Base-by-base conservation (phyloP, 2,113 vertebrate species). In the Campylomormyrus tamandua region DNA sequence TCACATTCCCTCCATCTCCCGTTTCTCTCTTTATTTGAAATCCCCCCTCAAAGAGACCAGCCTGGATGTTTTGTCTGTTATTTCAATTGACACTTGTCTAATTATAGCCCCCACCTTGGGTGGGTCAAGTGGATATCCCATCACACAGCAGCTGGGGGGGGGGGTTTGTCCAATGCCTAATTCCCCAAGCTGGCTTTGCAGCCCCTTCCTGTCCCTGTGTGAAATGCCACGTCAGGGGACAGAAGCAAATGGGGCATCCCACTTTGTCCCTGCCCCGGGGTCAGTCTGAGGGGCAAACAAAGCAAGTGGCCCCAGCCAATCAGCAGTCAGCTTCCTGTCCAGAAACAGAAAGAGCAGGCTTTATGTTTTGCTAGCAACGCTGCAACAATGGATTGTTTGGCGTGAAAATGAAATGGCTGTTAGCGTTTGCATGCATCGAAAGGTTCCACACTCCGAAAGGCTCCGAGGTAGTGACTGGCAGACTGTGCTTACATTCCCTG, bases 71-170 rank as follows among this genome's bases (percentile, higher is more conserved):
- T 93, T 90, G 87, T 48, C 46, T 87, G 80, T 90, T 80, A 70
- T 92, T 90, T 87, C 70, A 84, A 87, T 88, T 89, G 66, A 58
- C 91, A 83, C 83, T 89, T 87, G 31, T 70, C 89, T 92, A 93
- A 93, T 90, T 92, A 88, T 93, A 91, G 91, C 39, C 24, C 27
- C 24, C 17, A 66, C 35, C 24, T 39, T 62, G 27, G 83, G 31
- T 80, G 62, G 58, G 88, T 89, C 42, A 62, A 21, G 53, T 42
- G 39, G 9, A 80, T 21, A 27, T 62, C 62, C 77, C 46, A 52
- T 49, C 80, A 90, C n/a, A 83, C 50, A 77, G 53, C 52, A 87
- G 56, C 45, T 80, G 50, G 42, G 31, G 86, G 27, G 39, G 42
- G 42, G 86, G 90, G 56, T 89, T 88, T 84, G 21, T 74, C 21